These are phyloP conservation scores for Amazonetta brasiliensis DNA, from an alignment of 2,797 vertebrate species.

Conservation along the genomic window DNA sequence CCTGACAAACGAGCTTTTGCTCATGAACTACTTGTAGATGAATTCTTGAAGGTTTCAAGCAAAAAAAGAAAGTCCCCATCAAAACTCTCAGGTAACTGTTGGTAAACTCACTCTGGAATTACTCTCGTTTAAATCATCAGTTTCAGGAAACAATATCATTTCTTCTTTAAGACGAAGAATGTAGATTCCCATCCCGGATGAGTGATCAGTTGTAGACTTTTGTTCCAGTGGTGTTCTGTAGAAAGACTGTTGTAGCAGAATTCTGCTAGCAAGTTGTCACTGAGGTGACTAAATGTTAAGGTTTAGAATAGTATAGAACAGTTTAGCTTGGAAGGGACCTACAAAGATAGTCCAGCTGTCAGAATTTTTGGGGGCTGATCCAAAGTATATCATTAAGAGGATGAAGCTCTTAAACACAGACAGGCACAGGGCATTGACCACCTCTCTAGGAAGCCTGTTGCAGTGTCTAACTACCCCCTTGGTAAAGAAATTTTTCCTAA, in stretches of 20 bases:
- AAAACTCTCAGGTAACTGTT: conserved; percentile 85
- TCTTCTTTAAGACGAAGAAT: neutral
- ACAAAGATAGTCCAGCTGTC: neutral
- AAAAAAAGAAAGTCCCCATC: conserved; percentile 91
- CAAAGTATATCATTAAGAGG: neutral
- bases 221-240: neutral
- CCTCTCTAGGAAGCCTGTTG: neutral
- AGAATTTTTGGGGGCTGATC: neutral
- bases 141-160: neutral
- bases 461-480: neutral
- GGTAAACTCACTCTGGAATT: neutral
- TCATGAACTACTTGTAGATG: conserved; percentile 91
- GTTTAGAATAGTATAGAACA: neutral
- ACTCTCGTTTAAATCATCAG: neutral
- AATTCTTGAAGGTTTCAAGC: conserved; percentile 97
- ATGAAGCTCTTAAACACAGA: neutral
- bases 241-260: neutral
- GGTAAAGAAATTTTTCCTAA: neutral
- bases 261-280: neutral
- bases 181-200: neutral
- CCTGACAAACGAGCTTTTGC: conserved; percentile 93
- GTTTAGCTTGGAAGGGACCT: neutral
- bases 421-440: neutral
- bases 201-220: neutral
- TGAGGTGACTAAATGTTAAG: neutral